These are phyloP conservation scores for Rhabditoides inermis DNA, from an alignment of 2,888 invertebrate species.

Conservation along the genomic window DNA sequence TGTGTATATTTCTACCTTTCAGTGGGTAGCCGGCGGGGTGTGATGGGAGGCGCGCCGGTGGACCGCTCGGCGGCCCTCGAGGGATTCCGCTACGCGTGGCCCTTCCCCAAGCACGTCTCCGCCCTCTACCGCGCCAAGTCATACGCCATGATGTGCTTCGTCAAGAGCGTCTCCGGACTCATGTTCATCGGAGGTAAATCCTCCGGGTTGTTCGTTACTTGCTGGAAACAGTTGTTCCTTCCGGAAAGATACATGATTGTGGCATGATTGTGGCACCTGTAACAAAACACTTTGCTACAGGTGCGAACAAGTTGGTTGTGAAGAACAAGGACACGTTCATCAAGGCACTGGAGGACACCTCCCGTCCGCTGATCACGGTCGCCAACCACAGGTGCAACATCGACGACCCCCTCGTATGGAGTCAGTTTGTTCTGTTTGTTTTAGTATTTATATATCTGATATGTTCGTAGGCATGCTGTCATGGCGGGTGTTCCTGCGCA, in stretches of 20 bases:
- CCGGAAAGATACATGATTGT: neutral
- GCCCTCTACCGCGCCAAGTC: conserved; percentile 34
- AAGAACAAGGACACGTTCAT: conserved; percentile 40
- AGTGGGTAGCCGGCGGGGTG: too few species aligned
- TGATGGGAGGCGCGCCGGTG: conserved; percentile 28
- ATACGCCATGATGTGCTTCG: conserved; percentile 34
- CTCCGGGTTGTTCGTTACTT: neutral
- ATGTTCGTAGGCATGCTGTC: conserved; percentile 18
- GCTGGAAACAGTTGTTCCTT: neutral
- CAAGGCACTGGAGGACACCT: conserved; percentile 28
- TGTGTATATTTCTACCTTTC: too few species aligned
- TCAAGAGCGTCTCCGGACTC: conserved; percentile 32
- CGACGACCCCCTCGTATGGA: conserved; percentile 49
- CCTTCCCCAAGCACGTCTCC: conserved; percentile 38
- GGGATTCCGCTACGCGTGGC: conserved; percentile 45
- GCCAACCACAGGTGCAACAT: conserved; percentile 48
- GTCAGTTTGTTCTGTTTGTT: conserved; percentile 18
- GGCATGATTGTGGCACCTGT: neutral
- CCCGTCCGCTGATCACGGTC: conserved; percentile 42
- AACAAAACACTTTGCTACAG: conserved; percentile 13
- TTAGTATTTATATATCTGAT: neutral
- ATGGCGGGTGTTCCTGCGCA: conserved; percentile 35
- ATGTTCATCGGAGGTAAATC: conserved; percentile 29
- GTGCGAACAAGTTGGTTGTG: conserved; percentile 27
- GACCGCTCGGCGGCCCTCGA: conserved; percentile 17